Percentiles rank a stretch among this genome's conserved stretches.
Conservation (phyloP, 2,888 invertebrate genomes). For the Dicyrtomina minuta region DNA sequence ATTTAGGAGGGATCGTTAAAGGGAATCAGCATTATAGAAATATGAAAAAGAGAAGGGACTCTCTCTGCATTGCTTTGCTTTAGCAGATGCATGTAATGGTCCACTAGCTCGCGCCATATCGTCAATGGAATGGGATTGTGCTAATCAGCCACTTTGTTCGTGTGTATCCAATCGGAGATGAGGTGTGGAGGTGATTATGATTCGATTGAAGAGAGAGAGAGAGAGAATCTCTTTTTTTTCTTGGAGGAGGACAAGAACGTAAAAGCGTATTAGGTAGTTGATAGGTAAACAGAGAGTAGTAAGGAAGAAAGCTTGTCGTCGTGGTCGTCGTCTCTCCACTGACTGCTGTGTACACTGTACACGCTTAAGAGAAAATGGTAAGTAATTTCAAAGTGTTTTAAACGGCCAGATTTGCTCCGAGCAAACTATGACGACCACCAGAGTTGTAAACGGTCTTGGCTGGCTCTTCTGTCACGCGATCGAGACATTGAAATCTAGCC, state of each 20-base stretch:
- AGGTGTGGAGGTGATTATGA: slow-evolving; percentile 52
- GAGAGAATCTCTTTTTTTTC: neutral
- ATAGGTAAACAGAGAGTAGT: neutral
- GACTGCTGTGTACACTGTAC: too few species aligned
- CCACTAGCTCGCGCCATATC: slow-evolving; percentile 16
- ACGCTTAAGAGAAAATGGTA: neutral
- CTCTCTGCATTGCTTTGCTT: neutral
- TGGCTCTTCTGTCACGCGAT: slow-evolving; percentile 31
- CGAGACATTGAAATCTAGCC: slow-evolving; percentile 19
- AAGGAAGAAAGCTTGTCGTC: neutral
- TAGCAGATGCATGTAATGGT: neutral
- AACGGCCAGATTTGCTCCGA: slow-evolving; percentile 20
- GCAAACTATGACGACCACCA: slow-evolving; percentile 34
- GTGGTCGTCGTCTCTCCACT: too few species aligned
- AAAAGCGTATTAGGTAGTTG: too few species aligned
- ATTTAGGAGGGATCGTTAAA: too few species aligned
- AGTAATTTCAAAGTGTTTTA: slow-evolving; percentile 16
- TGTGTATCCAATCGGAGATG: slow-evolving; percentile 50
- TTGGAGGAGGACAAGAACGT: neutral
- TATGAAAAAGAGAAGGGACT: neutral
- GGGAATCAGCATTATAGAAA: neutral
- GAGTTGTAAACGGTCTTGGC: slow-evolving; percentile 17
- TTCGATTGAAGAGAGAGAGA: slow-evolving; percentile 28
- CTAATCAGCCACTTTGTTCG: slow-evolving; percentile 42
- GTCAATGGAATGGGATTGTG: slow-evolving; percentile 41